phyloP scores from a whole-genome alignment of 2,888 invertebrate genomes.

The Thecophora atra region DNA sequence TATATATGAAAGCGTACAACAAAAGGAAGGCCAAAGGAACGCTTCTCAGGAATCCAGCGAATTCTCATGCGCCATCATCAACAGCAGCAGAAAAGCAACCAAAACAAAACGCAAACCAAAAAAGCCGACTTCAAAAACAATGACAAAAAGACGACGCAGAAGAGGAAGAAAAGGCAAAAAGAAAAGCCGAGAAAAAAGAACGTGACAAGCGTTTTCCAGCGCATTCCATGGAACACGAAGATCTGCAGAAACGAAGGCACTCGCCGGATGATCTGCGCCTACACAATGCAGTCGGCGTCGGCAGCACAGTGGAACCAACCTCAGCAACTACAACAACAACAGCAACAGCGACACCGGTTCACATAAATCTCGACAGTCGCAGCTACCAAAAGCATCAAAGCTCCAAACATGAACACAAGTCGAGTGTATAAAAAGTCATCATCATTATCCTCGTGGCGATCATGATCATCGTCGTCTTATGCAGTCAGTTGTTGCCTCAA shows the following conservation, averaged over 20 bases:
- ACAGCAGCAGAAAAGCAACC: neutral
- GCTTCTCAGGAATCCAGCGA: conserved; percentile 24
- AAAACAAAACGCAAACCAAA: neutral
- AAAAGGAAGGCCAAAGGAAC: neutral
- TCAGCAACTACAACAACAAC: neutral
- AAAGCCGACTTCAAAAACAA: conserved; percentile 25
- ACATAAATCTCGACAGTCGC: conserved; percentile 34
- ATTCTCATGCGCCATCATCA: conserved; percentile 29
- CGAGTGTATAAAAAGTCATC: conserved; percentile 31
- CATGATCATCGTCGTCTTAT: too few relatives aligned
- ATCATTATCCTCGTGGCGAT: neutral
- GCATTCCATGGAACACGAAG: conserved; percentile 21
- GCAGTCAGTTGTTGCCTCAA: conserved; percentile 11
- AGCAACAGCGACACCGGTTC: neutral
- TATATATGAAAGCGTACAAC: conserved; percentile 12
- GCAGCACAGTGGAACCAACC: conserved; percentile 10
- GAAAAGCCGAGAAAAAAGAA: conserved; percentile 19
- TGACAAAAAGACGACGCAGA: too few relatives aligned
- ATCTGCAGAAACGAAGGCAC: neutral
- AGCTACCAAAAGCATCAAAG: conserved; percentile 32
- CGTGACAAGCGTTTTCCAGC: conserved; percentile 32
- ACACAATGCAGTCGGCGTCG: neutral
- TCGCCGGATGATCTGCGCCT: conserved; percentile 11
- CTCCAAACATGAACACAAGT: conserved; percentile 33
- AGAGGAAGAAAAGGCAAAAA: too few relatives aligned